Conservation (phyloP, 2,888 invertebrate species). For the Muschampia plurimacula region DNA sequence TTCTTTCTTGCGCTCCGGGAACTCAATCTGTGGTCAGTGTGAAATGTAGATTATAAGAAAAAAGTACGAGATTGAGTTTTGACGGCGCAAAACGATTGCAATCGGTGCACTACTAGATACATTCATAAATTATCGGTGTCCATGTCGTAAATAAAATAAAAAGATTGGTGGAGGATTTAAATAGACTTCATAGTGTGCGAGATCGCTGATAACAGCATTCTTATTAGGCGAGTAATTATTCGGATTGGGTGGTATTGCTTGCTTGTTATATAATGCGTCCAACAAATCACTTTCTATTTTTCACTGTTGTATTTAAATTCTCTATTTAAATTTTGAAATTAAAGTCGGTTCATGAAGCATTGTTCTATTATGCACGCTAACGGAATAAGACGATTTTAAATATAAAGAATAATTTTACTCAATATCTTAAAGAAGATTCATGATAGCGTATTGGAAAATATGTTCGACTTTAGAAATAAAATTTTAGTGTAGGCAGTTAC, state of each 20-base stretch:
- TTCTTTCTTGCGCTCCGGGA: constrained; percentile 50
- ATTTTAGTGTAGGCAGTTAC: constrained; percentile 5
- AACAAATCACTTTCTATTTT: constrained; percentile 49
- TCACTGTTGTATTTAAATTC: constrained; percentile 31
- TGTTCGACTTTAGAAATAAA: neutral
- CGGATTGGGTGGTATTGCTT: constrained; percentile 43
- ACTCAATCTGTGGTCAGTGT: constrained; percentile 56
- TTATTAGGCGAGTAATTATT: constrained; percentile 50
- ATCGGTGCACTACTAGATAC: constrained; percentile 46
- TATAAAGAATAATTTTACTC: neutral
- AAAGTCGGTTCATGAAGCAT: constrained; percentile 19
- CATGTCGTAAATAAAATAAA: constrained; percentile 46
- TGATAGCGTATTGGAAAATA: neutral
- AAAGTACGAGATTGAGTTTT: constrained; percentile 66
- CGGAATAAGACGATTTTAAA: constrained; percentile 30
- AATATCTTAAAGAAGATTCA: neutral
- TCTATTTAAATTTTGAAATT: constrained; percentile 29
- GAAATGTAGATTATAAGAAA: constrained; percentile 62
- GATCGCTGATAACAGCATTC: constrained; percentile 48
- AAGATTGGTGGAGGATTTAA: constrained; percentile 47
- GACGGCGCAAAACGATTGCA: constrained; percentile 49
- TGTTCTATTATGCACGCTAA: constrained; percentile 41
- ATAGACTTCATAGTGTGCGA: constrained; percentile 46
- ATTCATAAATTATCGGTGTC: constrained; percentile 52
- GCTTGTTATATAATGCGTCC: constrained; percentile 47